Evolutionary conservation across 2,888 invertebrate genomes (phyloP).

Genomic region (Hydraecia micacea): DNA sequence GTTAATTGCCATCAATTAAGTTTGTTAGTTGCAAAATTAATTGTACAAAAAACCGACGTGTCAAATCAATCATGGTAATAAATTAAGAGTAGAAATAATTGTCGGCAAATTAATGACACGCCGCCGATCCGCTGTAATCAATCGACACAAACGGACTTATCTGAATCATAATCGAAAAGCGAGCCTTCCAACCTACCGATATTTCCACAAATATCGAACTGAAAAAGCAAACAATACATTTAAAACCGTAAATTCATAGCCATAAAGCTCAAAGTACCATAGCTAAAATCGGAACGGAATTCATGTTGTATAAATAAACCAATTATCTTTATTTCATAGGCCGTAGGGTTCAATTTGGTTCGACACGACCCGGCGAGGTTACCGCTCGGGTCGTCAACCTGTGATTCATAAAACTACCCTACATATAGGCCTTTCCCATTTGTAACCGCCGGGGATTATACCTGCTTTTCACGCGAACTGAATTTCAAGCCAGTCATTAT

Average conservation of each 20-base stretch:
- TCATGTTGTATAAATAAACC: constrained; percentile 51
- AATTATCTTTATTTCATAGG: constrained; percentile 57
- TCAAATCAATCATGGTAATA: constrained; percentile 67
- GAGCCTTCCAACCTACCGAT: constrained; percentile 46
- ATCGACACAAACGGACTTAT: constrained; percentile 53
- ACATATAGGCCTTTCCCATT: constrained; percentile 77
- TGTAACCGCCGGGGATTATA: constrained; percentile 72
- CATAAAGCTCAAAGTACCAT: constrained; percentile 49
- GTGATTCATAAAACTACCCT: constrained; percentile 83
- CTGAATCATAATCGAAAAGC: constrained; percentile 59
- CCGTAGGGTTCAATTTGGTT: constrained; percentile 59
- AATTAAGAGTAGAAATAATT: constrained; percentile 61
- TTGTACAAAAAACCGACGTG: constrained; percentile 52
- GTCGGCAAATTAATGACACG: constrained; percentile 56
- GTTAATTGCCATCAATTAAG: constrained; percentile 63
- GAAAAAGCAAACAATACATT: constrained; percentile 27
- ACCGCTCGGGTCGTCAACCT: constrained; percentile 79
- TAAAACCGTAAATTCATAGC: constrained; percentile 18
- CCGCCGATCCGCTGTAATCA: constrained; percentile 53
- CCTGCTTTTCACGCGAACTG: constrained; percentile 70
- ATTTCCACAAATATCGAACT: constrained; percentile 39
- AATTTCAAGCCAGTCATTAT: constrained; percentile 53
- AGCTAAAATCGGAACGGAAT: constrained; percentile 9
- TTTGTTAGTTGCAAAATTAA: constrained; percentile 59
- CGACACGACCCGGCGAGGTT: constrained; percentile 68